phyloP scores from a whole-genome alignment of 2,113 vertebrate species.

The Leiothrix lutea region DNA sequence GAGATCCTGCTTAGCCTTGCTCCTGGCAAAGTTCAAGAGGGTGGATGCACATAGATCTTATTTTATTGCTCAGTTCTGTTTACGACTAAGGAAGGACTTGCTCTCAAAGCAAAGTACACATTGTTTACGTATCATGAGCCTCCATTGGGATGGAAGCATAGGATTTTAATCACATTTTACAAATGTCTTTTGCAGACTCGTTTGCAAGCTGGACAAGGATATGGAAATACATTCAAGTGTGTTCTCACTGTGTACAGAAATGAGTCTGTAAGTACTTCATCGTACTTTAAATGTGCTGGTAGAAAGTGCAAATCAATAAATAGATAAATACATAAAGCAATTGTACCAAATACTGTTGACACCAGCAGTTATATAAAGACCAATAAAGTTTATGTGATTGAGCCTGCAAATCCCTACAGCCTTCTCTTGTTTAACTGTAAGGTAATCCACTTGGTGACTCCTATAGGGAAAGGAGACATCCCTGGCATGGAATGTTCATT shows the following conservation, averaged over 20 bases:
- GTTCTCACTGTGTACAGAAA: slow-evolving; percentile 86
- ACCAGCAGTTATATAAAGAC: background rate
- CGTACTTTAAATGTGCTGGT: background rate
- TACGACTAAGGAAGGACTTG: background rate
- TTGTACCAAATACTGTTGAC: background rate
- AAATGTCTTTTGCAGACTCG: slow-evolving; percentile 80
- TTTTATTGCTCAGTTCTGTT: slow-evolving; percentile 8
- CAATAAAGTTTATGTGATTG: background rate
- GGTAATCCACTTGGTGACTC: background rate
- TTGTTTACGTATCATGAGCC: background rate
- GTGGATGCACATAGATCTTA: background rate
- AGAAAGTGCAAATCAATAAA: background rate
- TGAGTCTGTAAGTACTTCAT: slow-evolving; percentile 83
- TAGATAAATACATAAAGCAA: background rate
- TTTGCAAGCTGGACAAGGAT: slow-evolving; percentile 88
- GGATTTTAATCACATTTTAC: background rate
- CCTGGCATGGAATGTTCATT: background rate
- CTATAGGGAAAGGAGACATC: background rate
- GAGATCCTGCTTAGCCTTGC: background rate
- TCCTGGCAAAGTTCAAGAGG: background rate
- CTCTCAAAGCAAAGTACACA: slow-evolving; percentile 14
- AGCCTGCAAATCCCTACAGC: background rate
- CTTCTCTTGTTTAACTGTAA: background rate
- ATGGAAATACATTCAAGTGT: slow-evolving; percentile 84
- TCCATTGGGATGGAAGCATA: background rate